Conservation (phyloP, 2,888 invertebrate genomes). For the Netelia fuscicornis region DNA sequence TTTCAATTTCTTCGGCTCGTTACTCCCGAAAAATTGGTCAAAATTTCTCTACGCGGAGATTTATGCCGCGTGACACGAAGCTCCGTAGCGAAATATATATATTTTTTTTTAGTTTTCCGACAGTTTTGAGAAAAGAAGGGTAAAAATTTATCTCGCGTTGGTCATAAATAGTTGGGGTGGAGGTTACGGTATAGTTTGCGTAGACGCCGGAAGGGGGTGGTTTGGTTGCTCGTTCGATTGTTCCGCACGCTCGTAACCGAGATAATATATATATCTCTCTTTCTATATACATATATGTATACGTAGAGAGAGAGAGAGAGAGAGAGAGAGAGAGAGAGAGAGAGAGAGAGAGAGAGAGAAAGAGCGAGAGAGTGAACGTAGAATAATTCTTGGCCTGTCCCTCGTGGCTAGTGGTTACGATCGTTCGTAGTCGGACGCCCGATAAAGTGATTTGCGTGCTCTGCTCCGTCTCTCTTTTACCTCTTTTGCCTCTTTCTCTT, state of each 20-base stretch:
- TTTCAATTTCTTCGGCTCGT: constrained; percentile 8
- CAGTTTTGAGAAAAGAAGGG: constrained; percentile 50
- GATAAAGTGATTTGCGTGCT: constrained; percentile 70
- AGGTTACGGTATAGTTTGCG: constrained; percentile 50
- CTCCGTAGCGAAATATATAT: background rate
- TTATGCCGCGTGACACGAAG: constrained; percentile 43
- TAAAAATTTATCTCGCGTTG: constrained; percentile 62
- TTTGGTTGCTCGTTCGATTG: constrained; percentile 65
- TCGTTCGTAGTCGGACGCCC: constrained; percentile 68
- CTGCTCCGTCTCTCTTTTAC: constrained; percentile 23
- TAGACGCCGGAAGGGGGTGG: constrained; percentile 59
- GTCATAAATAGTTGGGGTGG: constrained; percentile 59
- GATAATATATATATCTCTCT: constrained; percentile 12
- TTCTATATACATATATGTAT: constrained; percentile 23
- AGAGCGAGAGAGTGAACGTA: constrained; percentile 33
- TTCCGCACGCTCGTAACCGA: constrained; percentile 57
- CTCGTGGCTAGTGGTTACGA: constrained; percentile 67
- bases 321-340: constrained; percentile 12
- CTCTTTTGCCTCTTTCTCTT: constrained; percentile 29
- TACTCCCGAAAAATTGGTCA: constrained; percentile 54
- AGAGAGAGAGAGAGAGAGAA: too few species aligned
- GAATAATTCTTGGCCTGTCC: constrained; percentile 67
- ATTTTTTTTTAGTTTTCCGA: constrained; percentile 52
- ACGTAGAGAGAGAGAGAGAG: background rate
- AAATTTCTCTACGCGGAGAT: constrained; percentile 55